These are phyloP conservation scores for Metopolophium dirhodum DNA, from an alignment of 1,140 invertebrate genomes.

Conservation along the genomic window DNA sequence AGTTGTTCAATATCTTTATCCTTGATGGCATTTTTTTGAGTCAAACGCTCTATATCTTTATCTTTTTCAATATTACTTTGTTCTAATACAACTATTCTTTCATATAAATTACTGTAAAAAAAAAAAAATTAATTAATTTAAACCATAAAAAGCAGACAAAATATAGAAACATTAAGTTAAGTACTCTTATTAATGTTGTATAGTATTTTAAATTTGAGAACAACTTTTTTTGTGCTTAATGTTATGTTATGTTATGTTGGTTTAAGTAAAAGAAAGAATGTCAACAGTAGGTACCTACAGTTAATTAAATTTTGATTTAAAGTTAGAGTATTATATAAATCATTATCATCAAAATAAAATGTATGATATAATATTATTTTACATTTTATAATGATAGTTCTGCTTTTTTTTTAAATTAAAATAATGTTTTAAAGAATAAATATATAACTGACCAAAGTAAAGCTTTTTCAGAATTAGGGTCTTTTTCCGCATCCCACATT, in stretches of 20 bases:
- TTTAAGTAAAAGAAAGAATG: background rate
- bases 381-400: no score
- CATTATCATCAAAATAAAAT: background rate
- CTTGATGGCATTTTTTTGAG: constrained; percentile 12
- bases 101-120: constrained; percentile 49
- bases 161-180: background rate
- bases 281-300: background rate
- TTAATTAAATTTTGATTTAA: background rate
- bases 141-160: background rate
- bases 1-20: constrained; percentile 46
- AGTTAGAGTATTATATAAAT: background rate
- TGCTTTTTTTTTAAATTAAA: no score
- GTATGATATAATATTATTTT: background rate
- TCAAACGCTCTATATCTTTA: constrained; percentile 41
- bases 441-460: constrained; percentile 27
- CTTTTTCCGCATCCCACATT: constrained; percentile 51
- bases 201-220: background rate
- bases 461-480: constrained; percentile 49
- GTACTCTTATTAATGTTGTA: background rate
- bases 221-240: background rate
- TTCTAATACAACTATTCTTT: constrained; percentile 54
- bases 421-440: background rate
- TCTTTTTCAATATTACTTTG: constrained; percentile 56
- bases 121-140: constrained; percentile 4
- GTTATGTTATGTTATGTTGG: no score